These are phyloP conservation scores for Eupithecia insigniata DNA, from an alignment of 2,888 invertebrate species.

Conservation along the genomic window DNA sequence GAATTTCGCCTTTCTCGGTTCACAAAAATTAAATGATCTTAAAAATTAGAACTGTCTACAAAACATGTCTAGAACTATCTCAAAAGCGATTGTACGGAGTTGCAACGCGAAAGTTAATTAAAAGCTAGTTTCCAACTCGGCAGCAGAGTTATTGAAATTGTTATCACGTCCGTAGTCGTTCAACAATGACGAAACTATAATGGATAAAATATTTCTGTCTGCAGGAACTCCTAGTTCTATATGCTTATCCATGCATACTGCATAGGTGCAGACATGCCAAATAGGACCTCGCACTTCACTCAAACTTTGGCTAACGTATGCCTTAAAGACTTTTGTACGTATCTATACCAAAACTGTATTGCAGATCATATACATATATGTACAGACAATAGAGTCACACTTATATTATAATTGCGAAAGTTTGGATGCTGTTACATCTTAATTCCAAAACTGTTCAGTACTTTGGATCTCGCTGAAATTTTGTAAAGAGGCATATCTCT, in stretches of 20 bases:
- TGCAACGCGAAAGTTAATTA: slow-evolving; percentile 47
- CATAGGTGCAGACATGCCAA: too few relatives aligned
- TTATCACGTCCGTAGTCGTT: slow-evolving; percentile 40
- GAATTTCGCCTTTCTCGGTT: not conserved
- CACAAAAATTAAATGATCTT: not conserved
- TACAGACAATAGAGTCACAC: too few relatives aligned
- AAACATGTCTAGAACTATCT: slow-evolving; percentile 8
- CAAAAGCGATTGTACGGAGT: slow-evolving; percentile 30
- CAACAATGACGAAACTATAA: slow-evolving; percentile 36
- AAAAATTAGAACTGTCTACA: not conserved
- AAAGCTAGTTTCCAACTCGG: slow-evolving; percentile 37
- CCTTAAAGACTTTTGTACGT: too few relatives aligned
- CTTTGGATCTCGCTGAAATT: too few relatives aligned
- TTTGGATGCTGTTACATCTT: too few relatives aligned
- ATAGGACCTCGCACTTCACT: too few relatives aligned
- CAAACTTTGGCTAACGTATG: too few relatives aligned
- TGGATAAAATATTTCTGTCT: slow-evolving; percentile 18
- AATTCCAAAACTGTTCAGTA: too few relatives aligned
- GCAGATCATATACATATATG: too few relatives aligned
- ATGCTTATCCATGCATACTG: not conserved
- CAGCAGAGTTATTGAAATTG: slow-evolving; percentile 49
- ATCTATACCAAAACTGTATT: too few relatives aligned
- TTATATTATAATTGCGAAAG: too few relatives aligned
- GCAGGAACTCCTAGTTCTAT: slow-evolving; percentile 2
- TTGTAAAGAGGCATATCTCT: too few relatives aligned